A percentile compares a stretch with the other conserved stretches of the same genome.
Evolutionary conservation across 2,888 invertebrate species (phyloP).

Genomic region (Callinectes sapidus): DNA sequence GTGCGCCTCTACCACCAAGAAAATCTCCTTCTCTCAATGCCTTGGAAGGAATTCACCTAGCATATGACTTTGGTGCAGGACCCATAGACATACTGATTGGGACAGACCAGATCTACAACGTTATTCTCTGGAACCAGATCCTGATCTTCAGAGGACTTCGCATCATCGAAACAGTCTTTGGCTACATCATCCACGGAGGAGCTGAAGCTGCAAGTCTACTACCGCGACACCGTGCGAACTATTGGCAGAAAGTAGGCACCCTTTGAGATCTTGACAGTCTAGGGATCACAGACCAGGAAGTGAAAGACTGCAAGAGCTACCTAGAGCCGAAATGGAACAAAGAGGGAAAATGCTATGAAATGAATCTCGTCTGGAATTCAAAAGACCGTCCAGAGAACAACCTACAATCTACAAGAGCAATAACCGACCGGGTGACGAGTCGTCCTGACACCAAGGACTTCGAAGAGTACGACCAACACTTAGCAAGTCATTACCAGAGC

Average conservation of each 20-base stretch:
- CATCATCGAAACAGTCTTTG: neutral
- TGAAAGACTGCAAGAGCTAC: neutral
- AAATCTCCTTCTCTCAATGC: neutral
- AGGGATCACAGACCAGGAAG: neutral
- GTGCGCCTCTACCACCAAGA: no score
- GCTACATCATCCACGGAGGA: neutral
- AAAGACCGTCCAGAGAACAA: neutral
- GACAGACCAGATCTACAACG: no score
- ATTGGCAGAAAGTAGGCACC: no score
- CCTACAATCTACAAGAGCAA: neutral
- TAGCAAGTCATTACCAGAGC: neutral
- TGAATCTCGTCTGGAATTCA: neutral
- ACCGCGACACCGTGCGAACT: no score
- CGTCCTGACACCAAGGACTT: neutral
- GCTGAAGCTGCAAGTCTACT: no score
- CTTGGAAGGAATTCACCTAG: slow-evolving; percentile 8
- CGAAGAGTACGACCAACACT: neutral
- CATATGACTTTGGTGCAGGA: neutral
- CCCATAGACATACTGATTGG: slow-evolving; percentile 1
- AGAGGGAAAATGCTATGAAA: neutral
- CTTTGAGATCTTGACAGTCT: no score
- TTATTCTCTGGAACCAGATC: no score
- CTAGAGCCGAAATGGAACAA: no score
- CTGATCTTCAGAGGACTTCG: neutral
- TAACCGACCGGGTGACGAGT: neutral